Evolutionary conservation across 2,888 invertebrate species (phyloP), one percentile per base, ranked within the genome.

Genomic region (Trichogramma evanescens): DNA sequence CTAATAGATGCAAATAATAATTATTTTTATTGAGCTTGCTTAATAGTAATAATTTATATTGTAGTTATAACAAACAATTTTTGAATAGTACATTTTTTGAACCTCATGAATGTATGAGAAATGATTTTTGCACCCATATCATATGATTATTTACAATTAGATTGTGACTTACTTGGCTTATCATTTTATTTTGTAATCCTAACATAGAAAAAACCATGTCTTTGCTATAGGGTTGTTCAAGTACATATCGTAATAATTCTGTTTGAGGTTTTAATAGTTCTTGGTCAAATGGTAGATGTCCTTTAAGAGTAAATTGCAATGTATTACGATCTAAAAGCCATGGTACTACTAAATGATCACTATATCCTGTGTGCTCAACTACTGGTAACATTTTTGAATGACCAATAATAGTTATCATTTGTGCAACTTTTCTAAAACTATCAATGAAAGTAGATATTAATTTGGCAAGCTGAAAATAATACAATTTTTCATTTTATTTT

Each of bases 141-240:
- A 2, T 26, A 26, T 1, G 43, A 6, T 55, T 45, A 38, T 46
- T 45, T 6, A 50, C 7, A 46, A 5, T 5, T 46, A 45, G 10
- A 39, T 38, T 6, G 10, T 8, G 39, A 48, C 48, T 55, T 39
- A 9, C 8, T 45, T 38, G 8, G 26, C 26, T 26, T 2, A 26
- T 26, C 26, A 88, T 88, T 80, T 95, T 94, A 75, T 95, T 95
- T 73, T 93, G 95, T 38, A 97, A 81, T 49, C 94, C 93, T 13
- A 97, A 81, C 90, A 97, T 95, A 4, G 90, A 91, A 69, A 93
- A 95, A 68, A 96, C 93, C 92, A 96, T 94, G 73, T 97, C 97
- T 66, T 95, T 83, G 2, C 95, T 95, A 76, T 96, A 97, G 0
- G 95, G 94, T 74, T 97, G 96, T 72, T 94, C 93, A 9, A 97